Base-by-base conservation (phyloP, 2,888 invertebrate species). In the Notodonta dromedarius region DNA sequence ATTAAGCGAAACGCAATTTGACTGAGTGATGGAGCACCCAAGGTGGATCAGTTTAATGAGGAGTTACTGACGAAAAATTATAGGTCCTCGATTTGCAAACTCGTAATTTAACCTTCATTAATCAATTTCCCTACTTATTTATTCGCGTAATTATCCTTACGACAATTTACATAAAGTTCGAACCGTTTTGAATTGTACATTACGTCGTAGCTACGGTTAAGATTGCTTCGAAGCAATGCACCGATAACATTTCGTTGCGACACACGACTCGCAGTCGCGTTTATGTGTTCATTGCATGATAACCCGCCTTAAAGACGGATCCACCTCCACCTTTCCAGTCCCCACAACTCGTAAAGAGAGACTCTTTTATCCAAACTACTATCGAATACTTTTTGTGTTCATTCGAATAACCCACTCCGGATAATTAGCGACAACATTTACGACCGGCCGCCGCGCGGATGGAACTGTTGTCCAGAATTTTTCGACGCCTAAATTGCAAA, bases 1-100 rank as follows among this genome's bases (percentile, higher is more conserved):
- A 93, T 93, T 93, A 93, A 93, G 93, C 87, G 91, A 89, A 92
- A 92, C 91, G 91, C 90, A 92, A 93, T 93, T 93, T 92, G 92
- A 92, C 91, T 93, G 92, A 93, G 90, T 93, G 93, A 93, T 93
- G 89, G 90, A 91, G 93, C 88, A 91, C 90, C 90, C 83, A 84
- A 82, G 82, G 86, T 87, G 89, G 89, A 92, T 92, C 89, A 89
- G 86, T 91, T 91, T 92, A 92, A 93, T 92, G 91, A 91, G 89
- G 83, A 91, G 87, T 87, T 85, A 83, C 90, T 81, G 80, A 86
- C 87, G 90, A 89, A 91, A 91, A 90, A 91, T 90, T 86, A 86
- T 62, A 70, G 54, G 14, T 9, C 14, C 65, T 65, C 65, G 67
- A 76, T 70, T 74, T 71, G 69, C 67, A 65, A 62, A 60, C 60